These are phyloP conservation scores for Casuarius casuarius DNA, from an alignment of 2,113 vertebrate species.

Conservation along the genomic window DNA sequence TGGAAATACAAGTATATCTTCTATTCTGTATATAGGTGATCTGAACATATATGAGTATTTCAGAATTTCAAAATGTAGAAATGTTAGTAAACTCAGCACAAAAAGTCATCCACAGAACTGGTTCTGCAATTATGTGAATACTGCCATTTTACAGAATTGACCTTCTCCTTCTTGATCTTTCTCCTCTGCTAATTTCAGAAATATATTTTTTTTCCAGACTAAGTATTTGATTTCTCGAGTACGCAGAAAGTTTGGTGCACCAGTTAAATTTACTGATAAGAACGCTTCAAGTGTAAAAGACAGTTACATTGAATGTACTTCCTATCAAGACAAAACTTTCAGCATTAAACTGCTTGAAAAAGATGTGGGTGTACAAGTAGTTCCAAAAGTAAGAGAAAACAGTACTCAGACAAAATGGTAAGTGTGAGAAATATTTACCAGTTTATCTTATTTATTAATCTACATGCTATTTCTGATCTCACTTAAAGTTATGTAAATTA, in stretches of 20 bases:
- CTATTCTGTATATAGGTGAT: not conserved
- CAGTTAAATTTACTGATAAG: conserved; percentile 79
- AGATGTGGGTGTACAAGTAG: conserved; percentile 77
- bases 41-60: not conserved
- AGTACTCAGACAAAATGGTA: conserved; percentile 89
- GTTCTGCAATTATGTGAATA: not conserved
- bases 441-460: not conserved
- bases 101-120: not conserved
- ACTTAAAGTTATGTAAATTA: not conserved
- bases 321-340: conserved; percentile 87
- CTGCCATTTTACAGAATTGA: not conserved
- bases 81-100: not conserved
- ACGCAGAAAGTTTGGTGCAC: conserved; percentile 76
- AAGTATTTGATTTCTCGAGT: conserved; percentile 80
- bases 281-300: conserved; percentile 77
- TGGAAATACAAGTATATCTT: not conserved
- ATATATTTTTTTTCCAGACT: conserved; percentile 76
- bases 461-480: not conserved
- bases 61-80: not conserved
- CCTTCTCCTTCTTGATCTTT: not conserved
- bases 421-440: not conserved
- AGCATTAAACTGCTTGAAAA: conserved; percentile 83
- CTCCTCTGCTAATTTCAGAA: not conserved
- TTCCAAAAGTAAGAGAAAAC: conserved; percentile 69
- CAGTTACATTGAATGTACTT: conserved; percentile 75